phyloP scores from a whole-genome alignment of 2,888 invertebrate species.

The Cataglyphis albicans region DNA sequence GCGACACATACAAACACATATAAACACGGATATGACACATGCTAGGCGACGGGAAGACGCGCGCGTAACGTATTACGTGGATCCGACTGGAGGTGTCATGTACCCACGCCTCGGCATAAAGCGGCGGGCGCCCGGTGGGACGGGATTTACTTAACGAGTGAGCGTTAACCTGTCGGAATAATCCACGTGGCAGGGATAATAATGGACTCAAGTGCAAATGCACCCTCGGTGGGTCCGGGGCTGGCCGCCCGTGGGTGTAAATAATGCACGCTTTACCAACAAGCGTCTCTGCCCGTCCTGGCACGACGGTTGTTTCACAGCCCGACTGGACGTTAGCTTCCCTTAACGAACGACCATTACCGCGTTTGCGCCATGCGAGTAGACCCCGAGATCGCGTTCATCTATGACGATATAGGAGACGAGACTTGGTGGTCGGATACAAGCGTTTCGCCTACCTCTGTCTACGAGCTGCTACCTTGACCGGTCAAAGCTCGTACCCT shows the following conservation, averaged over 20 bases:
- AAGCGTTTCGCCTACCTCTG: slow-evolving; percentile 26
- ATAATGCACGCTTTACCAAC: slow-evolving; percentile 77
- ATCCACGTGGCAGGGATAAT: slow-evolving; percentile 80
- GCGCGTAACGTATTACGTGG: slow-evolving; percentile 54
- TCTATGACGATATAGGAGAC: slow-evolving; percentile 48
- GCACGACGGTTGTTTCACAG: slow-evolving; percentile 46
- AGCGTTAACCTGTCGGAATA: slow-evolving; percentile 83
- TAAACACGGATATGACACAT: slow-evolving; percentile 19
- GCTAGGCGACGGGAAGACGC: slow-evolving; percentile 38
- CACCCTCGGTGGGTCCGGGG: slow-evolving; percentile 71
- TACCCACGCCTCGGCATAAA: slow-evolving; percentile 57
- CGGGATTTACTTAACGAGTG: slow-evolving; percentile 82
- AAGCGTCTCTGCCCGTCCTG: slow-evolving; percentile 53
- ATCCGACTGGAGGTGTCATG: slow-evolving; percentile 65
- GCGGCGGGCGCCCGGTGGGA: slow-evolving; percentile 67
- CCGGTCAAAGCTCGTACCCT: slow-evolving; percentile 38
- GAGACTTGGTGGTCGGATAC: slow-evolving; percentile 35
- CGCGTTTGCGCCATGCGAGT: slow-evolving; percentile 51
- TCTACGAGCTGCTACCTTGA: slow-evolving; percentile 18
- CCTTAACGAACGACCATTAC: slow-evolving; percentile 74
- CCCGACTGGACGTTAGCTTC: slow-evolving; percentile 61
- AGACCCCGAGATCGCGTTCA: slow-evolving; percentile 50
- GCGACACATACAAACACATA: not conserved
- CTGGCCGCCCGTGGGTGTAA: slow-evolving; percentile 68
- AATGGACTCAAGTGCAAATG: slow-evolving; percentile 80